Percentiles rank a stretch among this genome's conserved stretches.
Conservation (phyloP, 2,888 invertebrate species). For the Eustalomyia histrio region DNA sequence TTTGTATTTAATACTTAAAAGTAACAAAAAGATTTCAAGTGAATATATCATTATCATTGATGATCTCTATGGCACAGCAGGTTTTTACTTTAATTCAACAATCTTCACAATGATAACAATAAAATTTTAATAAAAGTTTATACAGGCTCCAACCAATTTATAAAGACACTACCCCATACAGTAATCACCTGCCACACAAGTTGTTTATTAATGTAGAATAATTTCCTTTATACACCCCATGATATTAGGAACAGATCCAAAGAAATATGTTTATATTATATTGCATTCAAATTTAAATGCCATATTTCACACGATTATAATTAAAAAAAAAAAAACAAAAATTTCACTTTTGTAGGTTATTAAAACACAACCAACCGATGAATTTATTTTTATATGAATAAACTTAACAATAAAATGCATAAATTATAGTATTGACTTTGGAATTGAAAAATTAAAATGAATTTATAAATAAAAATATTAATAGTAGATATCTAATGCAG, state of each 20-base stretch:
- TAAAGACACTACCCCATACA: neutral
- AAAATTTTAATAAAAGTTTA: neutral
- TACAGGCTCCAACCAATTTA: neutral
- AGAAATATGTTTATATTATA: neutral
- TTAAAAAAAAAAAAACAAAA: constrained; percentile 34
- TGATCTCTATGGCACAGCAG: constrained; percentile 37
- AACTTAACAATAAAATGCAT: constrained; percentile 34
- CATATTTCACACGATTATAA: constrained; percentile 63
- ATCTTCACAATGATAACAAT: neutral
- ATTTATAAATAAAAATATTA: neutral
- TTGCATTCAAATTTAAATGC: constrained; percentile 20
- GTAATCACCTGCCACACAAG: constrained; percentile 57
- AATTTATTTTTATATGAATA: constrained; percentile 32
- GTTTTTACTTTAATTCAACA: neutral
- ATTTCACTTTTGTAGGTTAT: constrained; percentile 42
- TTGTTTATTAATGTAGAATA: constrained; percentile 13
- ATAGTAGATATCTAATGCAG: constrained; percentile 14
- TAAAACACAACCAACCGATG: neutral
- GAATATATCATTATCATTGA: constrained; percentile 28
- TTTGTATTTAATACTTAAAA: neutral
- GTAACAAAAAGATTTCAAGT: neutral
- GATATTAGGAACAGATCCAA: neutral
- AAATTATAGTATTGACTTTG: constrained; percentile 33
- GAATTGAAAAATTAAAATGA: neutral
- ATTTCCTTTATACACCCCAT: neutral